Evolutionary conservation across 1,140 invertebrate genomes (phyloP).

Genomic region (Bombus huntii): DNA sequence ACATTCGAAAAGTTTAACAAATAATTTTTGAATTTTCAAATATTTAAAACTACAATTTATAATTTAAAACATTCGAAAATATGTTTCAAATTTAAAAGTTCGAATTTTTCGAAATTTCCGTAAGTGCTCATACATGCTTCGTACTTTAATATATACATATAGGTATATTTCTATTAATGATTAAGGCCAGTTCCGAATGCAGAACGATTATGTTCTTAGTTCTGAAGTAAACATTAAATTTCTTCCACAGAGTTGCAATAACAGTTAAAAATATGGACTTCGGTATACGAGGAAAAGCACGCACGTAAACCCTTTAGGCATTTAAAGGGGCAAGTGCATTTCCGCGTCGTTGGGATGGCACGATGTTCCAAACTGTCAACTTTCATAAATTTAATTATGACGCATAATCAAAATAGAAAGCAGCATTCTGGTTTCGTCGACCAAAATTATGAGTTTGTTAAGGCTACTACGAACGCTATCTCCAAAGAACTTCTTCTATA

Average conservation of each 20-base stretch:
- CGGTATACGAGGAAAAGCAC: constrained; percentile 20
- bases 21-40: not conserved
- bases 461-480: not conserved
- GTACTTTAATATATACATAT: not conserved
- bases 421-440: not conserved
- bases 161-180: not conserved
- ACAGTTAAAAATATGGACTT: constrained; percentile 36
- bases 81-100: no score
- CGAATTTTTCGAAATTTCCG: not conserved
- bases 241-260: not conserved
- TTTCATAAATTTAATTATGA: constrained; percentile 61
- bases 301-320: constrained; percentile 37
- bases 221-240: not conserved
- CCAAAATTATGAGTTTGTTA: constrained; percentile 31
- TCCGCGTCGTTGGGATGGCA: constrained; percentile 30
- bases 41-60: not conserved
- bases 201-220: not conserved
- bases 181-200: not conserved
- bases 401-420: constrained; percentile 38
- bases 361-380: constrained; percentile 55
- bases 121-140: not conserved
- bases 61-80: no score
- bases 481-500: not conserved
- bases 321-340: constrained; percentile 54
- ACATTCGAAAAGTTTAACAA: not conserved